Conservation (phyloP, 2,113 vertebrate genomes). For the Excalfactoria chinensis region DNA sequence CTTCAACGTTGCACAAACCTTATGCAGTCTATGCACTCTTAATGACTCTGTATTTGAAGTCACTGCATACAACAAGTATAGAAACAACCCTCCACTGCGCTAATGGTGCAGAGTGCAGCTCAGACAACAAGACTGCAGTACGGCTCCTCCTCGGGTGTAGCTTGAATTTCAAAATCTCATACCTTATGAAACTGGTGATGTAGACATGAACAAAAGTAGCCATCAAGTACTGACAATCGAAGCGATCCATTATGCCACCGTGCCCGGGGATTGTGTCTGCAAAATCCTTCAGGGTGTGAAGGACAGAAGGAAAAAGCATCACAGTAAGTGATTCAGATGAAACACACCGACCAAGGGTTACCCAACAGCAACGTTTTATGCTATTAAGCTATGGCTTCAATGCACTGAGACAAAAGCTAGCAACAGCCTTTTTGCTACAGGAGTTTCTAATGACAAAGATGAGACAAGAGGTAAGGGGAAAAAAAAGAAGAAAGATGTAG, state of each 20-base stretch:
- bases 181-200: conserved; percentile 98
- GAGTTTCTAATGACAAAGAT: neutral
- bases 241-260: conserved; percentile 98
- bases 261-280: conserved; percentile 97
- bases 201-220: conserved; percentile 99
- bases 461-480: neutral
- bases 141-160: neutral
- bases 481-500: neutral
- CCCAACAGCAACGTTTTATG: neutral
- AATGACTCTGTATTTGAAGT: neutral
- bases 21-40: neutral
- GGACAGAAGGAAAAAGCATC: neutral
- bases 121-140: neutral
- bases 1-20: neutral
- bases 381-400: neutral
- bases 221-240: conserved; percentile 98
- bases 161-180: neutral
- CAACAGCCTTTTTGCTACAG: neutral
- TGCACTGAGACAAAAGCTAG: neutral
- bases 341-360: rapidly evolving
- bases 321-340: neutral
- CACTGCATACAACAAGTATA: neutral
- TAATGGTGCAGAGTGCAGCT: neutral
- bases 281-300: conserved; percentile 86
- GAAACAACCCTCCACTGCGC: neutral